Percentiles rank a stretch among this genome's conserved stretches.
These are phyloP conservation scores for Xenotilapia flavipinnis DNA, from an alignment of 2,113 vertebrate species.

Conservation along the genomic window DNA sequence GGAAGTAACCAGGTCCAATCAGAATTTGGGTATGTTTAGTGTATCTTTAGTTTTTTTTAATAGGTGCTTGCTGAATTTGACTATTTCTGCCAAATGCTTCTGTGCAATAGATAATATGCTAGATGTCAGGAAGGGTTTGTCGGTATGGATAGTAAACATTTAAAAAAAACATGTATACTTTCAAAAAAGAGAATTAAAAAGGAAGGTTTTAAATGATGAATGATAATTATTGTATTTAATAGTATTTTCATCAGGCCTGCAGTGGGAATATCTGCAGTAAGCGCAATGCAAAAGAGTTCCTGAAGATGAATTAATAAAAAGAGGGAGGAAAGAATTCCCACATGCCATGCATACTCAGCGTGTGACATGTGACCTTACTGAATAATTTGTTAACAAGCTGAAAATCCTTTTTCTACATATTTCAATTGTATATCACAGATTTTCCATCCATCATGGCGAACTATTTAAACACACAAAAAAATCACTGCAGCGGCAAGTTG, in stretches of 20 bases:
- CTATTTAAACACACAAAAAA: not conserved
- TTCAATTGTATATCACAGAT: not conserved
- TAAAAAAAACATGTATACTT: not conserved
- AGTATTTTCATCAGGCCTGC: not conserved
- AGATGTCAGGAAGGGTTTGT: not conserved
- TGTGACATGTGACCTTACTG: not conserved
- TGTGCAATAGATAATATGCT: not conserved
- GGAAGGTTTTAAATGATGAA: not conserved
- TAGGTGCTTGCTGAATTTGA: not conserved
- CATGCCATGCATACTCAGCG: not conserved
- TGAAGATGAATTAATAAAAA: not conserved
- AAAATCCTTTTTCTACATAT: not conserved
- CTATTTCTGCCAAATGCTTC: not conserved
- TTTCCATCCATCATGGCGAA: not conserved
- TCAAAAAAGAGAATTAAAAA: not conserved
- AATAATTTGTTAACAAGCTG: not conserved
- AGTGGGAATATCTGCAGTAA: not conserved
- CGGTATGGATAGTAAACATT: not conserved
- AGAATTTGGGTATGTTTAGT: not conserved
- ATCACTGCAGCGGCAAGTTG: not conserved
- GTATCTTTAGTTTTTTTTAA: not conserved
- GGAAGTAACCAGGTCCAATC: not conserved
- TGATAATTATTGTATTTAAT: not conserved
- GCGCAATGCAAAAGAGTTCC: not conserved
- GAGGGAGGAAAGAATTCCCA: not conserved